Evolutionary conservation across 2,113 vertebrate species (phyloP).

Genomic region (Oryzias celebensis): DNA sequence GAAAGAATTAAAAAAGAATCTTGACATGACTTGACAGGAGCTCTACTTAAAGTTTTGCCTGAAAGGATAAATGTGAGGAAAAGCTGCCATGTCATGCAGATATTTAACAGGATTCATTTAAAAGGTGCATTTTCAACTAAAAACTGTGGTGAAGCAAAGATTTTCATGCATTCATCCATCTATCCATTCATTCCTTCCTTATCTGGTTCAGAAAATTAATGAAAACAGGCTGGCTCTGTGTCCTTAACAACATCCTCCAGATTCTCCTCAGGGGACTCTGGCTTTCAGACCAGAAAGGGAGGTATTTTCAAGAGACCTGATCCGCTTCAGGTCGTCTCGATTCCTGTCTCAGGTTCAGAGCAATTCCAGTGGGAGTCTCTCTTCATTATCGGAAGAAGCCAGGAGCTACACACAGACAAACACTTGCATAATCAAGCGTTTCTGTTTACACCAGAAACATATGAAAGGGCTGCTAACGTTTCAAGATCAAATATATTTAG

Average conservation of each 20-base stretch:
- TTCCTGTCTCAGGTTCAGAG: neutral
- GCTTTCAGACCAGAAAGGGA: slow-evolving; percentile 17
- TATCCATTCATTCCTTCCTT: slow-evolving; percentile 4
- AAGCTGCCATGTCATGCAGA: neutral
- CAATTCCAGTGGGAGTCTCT: slow-evolving; percentile 1
- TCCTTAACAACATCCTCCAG: slow-evolving; percentile 20
- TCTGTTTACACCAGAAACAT: neutral
- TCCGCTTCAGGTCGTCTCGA: neutral
- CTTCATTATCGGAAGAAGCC: slow-evolving; percentile 5
- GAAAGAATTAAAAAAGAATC: neutral
- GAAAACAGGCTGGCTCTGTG: slow-evolving; percentile 8
- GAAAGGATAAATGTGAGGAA: neutral
- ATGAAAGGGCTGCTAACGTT: too few relatives aligned
- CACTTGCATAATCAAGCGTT: neutral
- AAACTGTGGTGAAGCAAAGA: neutral
- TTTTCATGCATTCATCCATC: slow-evolving; percentile 6
- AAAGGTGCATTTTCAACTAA: slow-evolving; percentile 1
- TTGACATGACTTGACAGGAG: neutral
- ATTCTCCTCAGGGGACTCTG: slow-evolving; percentile 4
- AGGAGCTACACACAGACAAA: neutral
- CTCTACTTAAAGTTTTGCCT: neutral
- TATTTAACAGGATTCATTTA: neutral
- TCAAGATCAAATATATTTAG: too few relatives aligned
- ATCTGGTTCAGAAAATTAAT: slow-evolving; percentile 1
- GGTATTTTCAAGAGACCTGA: neutral